Base-by-base conservation (phyloP, 2,888 invertebrate genomes). In the Diarsia dahlii region DNA sequence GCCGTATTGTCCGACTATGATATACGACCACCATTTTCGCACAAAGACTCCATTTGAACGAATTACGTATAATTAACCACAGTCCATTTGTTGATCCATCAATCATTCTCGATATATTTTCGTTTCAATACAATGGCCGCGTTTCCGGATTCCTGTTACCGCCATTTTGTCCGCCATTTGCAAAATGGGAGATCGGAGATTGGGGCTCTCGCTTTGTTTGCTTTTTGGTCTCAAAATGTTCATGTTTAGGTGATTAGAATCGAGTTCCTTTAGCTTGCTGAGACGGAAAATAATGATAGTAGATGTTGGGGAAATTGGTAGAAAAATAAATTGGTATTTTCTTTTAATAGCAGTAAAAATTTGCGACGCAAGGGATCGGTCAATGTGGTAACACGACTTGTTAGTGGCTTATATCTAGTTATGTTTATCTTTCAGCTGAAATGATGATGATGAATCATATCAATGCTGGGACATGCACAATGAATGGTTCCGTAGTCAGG, bases 41-140 rank as follows among this genome's bases (percentile, higher is more conserved):
- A 81, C 81, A 85, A 84, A 84, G 81, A 65, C 65, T 50, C 23
- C 81, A 81, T 84, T 87, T 84, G 65, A 84, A 84, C 77, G 84
- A 87, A 87, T 87, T 77, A 84, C 71, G 68, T 73, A 63, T 73
- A 87, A 87, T 84, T 84, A 87, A 87, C 82, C 71, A 20, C 71
- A 75, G 78, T 65, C 73, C 85, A 85, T 87, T 85, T 71, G 84
- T 81, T 76, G 69, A 74, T 81, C 56, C 73, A 87, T 87, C 78
- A 85, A 85, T 85, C 82, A 81, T 87, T 76, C 72, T 75, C 65
- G 56, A 75, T 84, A 69, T 74, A 84, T 80, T 84, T 86, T 81
- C 52, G 75, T 65, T 74, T 72, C 82, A 74, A 71, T 80, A 84
- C 77, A 76, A 74, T 87, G 82, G 73, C 76, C n/a, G 45, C 20